Percentiles rank a stretch among this genome's conserved stretches.
Conservation (phyloP, 2,797 vertebrate species). For the Ptychobarbus kaznakovi region DNA sequence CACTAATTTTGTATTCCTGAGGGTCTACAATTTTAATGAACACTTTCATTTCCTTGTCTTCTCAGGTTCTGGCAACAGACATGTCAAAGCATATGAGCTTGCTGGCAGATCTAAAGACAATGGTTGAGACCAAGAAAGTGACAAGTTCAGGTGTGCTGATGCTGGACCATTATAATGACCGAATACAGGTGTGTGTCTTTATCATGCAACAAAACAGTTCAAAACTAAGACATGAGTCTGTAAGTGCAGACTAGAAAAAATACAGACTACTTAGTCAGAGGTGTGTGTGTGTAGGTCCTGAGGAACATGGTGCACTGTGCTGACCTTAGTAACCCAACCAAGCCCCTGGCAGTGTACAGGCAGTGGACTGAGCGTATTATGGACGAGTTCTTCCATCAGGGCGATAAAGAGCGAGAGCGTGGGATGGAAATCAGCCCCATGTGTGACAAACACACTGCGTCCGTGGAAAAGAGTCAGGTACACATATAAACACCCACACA, state of each 20-base stretch:
- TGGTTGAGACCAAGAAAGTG: conserved; percentile 98
- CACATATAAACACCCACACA: conserved; percentile 34
- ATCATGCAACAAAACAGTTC: neutral
- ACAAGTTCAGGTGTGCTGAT: conserved; percentile 93
- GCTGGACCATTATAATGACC: conserved; percentile 92
- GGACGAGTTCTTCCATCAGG: conserved; percentile 95
- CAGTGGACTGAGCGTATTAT: conserved; percentile 97
- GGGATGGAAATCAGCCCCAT: conserved; percentile 98
- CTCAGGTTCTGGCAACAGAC: conserved; percentile 92
- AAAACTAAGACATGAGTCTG: neutral
- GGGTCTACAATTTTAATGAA: neutral
- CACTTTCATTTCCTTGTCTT: neutral
- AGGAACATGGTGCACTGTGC: conserved; percentile 97
- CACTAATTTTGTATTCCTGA: neutral
- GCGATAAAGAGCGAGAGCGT: conserved; percentile 89
- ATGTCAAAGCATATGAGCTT: conserved; percentile 98
- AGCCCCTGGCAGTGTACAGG: conserved; percentile 90
- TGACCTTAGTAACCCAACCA: conserved; percentile 95
- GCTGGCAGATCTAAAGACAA: conserved; percentile 93
- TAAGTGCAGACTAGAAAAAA: conserved; percentile 1
- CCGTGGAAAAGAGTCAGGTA: conserved; percentile 95
- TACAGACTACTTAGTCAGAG: conserved; percentile 1
- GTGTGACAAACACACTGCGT: conserved; percentile 95
- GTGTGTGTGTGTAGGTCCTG: conserved; percentile 77
- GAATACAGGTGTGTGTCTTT: conserved; percentile 86